A percentile compares a stretch with the other conserved stretches of the same genome.
Conservation (phyloP, 2,113 vertebrate genomes). For the Rhadina sibilatrix region DNA sequence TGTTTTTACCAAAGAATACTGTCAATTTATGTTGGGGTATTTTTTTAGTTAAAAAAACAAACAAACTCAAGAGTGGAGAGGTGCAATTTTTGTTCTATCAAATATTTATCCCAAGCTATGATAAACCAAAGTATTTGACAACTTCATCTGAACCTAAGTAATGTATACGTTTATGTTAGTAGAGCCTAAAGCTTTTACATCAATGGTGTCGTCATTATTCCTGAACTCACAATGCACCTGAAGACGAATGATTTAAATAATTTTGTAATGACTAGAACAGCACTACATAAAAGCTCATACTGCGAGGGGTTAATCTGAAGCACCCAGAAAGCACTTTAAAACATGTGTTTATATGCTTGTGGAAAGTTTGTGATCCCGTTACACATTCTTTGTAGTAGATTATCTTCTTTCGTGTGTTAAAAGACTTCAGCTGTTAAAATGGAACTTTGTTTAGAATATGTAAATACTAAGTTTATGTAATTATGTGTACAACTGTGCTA, state of each 20-base stretch:
- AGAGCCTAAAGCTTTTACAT: conserved; percentile 43
- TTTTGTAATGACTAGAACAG: conserved; percentile 60
- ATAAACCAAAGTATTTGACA: conserved; percentile 76
- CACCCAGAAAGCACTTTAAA: conserved; percentile 76
- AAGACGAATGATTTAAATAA: conserved; percentile 31
- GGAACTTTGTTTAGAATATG: conserved; percentile 71
- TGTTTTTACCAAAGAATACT: conserved; percentile 77
- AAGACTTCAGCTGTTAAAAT: conserved; percentile 68
- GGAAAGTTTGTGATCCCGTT: conserved; percentile 67
- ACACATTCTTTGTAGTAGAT: conserved; percentile 69
- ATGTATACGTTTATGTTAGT: conserved; percentile 61
- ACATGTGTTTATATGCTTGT: conserved; percentile 62
- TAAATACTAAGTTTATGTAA: conserved; percentile 71
- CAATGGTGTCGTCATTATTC: conserved; percentile 39
- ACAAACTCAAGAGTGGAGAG: conserved; percentile 43
- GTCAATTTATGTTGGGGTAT: conserved; percentile 49
- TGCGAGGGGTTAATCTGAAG: conserved; percentile 66
- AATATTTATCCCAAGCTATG: conserved; percentile 56
- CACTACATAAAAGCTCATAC: conserved; percentile 40
- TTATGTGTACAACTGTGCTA: conserved; percentile 70
- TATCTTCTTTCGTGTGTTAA: conserved; percentile 69
- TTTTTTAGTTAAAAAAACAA: conserved; percentile 31
- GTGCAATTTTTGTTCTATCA: conserved; percentile 56
- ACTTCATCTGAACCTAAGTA: conserved; percentile 65
- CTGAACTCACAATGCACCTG: conserved; percentile 62